These are phyloP conservation scores for Ormia ochracea DNA, from an alignment of 2,888 invertebrate species.

Conservation along the genomic window DNA sequence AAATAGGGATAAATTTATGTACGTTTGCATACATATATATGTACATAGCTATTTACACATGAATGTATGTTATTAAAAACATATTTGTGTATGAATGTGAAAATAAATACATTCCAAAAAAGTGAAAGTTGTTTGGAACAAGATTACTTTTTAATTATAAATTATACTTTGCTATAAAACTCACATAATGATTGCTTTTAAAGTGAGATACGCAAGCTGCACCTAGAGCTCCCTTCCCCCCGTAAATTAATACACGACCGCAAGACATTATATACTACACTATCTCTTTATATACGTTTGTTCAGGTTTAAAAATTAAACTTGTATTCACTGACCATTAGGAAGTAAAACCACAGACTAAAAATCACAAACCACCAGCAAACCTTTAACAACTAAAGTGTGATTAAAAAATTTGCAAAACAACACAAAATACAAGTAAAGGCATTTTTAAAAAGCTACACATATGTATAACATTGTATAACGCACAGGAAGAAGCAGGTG, in stretches of 20 bases:
- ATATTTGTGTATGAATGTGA: constrained; percentile 61
- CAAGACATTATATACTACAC: constrained; percentile 80
- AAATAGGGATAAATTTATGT: no score
- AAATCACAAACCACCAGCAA: no score
- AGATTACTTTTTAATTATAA: background rate
- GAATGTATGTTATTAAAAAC: constrained; percentile 32
- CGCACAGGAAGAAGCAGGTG: no score
- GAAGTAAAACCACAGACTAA: background rate
- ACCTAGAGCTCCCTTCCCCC: constrained; percentile 96
- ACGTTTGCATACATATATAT: background rate
- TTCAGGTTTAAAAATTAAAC: constrained; percentile 9
- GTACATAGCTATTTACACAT: background rate
- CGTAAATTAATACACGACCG: constrained; percentile 92
- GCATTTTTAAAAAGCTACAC: no score
- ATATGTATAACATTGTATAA: no score
- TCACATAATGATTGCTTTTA: constrained; percentile 91
- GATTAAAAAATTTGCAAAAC: no score
- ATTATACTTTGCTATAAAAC: constrained; percentile 67
- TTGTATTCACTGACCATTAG: constrained; percentile 17
- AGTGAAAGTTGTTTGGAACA: constrained; percentile 9
- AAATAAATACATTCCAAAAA: constrained; percentile 62
- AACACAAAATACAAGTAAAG: no score
- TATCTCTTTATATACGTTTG: no score
- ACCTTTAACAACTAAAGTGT: no score
- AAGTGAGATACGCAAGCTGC: constrained; percentile 91